A percentile compares a stretch with the other conserved stretches of the same genome.
These are phyloP conservation scores for Melanogrammus aeglefinus DNA, from an alignment of 2,797 vertebrate genomes.

Conservation along the genomic window DNA sequence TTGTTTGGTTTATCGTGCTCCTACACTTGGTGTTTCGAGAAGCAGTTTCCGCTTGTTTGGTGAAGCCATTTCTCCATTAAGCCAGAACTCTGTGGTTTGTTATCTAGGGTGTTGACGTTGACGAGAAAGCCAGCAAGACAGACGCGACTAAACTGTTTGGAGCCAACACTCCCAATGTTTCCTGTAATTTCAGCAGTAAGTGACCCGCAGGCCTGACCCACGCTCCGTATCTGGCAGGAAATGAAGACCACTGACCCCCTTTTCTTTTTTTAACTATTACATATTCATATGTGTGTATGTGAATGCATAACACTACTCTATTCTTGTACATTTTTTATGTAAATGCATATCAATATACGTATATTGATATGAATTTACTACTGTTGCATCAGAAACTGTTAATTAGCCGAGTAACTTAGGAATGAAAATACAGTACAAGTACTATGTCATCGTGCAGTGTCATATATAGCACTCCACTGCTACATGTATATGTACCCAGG, in stretches of 20 bases:
- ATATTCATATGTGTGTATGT: neutral
- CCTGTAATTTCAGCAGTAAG: constrained; percentile 90
- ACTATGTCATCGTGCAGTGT: too few relatives aligned
- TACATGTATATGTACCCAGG: too few relatives aligned
- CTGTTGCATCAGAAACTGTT: too few relatives aligned
- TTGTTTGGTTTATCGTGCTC: neutral
- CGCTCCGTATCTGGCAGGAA: constrained; percentile 36
- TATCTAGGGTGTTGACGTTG: constrained; percentile 84
- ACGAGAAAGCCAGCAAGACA: constrained; percentile 78
- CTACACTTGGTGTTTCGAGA: neutral
- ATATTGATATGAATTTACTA: too few relatives aligned
- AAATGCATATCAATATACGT: too few relatives aligned
- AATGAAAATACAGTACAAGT: too few relatives aligned
- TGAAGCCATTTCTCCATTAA: constrained; percentile 8
- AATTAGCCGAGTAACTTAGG: too few relatives aligned
- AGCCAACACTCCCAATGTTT: constrained; percentile 92
- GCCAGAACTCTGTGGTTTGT: constrained; percentile 23
- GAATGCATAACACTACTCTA: too few relatives aligned
- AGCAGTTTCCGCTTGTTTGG: neutral
- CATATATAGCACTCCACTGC: too few relatives aligned
- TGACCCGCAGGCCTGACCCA: constrained; percentile 39
- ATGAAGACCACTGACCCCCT: constrained; percentile 31
- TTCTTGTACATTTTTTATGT: too few relatives aligned
- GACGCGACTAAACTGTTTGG: constrained; percentile 83
- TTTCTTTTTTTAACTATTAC: constrained; percentile 25